A percentile compares a stretch with the other conserved stretches of the same genome.
Evolutionary conservation across 2,113 vertebrate species (phyloP).

Genomic region (Garra rufa): DNA sequence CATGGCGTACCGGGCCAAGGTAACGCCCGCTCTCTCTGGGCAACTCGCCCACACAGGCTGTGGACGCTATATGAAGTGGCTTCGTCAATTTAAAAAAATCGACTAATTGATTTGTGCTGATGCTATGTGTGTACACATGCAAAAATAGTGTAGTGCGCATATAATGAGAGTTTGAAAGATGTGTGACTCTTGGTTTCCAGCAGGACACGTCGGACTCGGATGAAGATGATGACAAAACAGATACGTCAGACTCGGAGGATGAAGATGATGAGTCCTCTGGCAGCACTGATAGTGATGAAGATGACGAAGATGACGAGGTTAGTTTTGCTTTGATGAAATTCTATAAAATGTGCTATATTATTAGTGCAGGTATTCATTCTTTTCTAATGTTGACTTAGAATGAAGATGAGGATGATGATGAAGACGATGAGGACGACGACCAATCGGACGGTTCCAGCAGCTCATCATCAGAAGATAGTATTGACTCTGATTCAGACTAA

Average conservation of each 20-base stretch:
- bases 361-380: background rate
- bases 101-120: background rate
- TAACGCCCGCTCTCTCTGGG: conserved; percentile 61
- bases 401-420: conserved; percentile 65
- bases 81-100: background rate
- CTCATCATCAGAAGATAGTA: conserved; percentile 74
- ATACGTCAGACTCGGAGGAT: conserved; percentile 74
- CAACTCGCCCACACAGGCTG: conserved; percentile 41
- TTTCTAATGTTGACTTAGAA: conserved; percentile 62
- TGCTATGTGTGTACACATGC: background rate
- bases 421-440: conserved; percentile 62
- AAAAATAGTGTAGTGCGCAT: background rate
- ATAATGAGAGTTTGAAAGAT: conserved; percentile 44
- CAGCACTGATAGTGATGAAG: conserved; percentile 71
- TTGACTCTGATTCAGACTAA: conserved; percentile 77
- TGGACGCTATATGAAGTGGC: conserved; percentile 6
- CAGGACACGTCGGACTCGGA: conserved; percentile 77
- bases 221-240: conserved; percentile 74
- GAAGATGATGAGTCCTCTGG: conserved; percentile 77
- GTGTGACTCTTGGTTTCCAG: conserved; percentile 63
- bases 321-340: background rate
- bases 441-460: conserved; percentile 71
- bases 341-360: background rate
- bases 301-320: conserved; percentile 70
- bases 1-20: conserved; percentile 81